phyloP scores from a whole-genome alignment of 2,113 vertebrate species.

The Sphyrna mokarran region DNA sequence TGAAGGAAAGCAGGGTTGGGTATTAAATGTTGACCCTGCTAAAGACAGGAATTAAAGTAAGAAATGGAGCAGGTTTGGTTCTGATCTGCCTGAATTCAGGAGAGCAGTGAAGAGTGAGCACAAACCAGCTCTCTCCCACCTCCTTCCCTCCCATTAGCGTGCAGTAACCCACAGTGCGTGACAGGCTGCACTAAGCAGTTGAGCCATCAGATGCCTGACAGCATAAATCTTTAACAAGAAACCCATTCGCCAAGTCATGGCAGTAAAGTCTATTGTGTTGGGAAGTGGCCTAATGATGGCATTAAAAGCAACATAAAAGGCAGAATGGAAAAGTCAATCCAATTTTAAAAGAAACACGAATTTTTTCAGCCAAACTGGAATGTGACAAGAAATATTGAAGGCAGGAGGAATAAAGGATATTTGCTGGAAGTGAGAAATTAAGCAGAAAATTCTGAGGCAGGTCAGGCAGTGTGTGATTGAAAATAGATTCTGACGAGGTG shows the following conservation, averaged over 20 bases:
- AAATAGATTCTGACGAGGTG: not conserved
- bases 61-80: too few relatives aligned
- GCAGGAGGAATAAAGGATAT: not conserved
- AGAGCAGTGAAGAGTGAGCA: too few relatives aligned
- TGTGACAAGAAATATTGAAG: not conserved
- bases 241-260: not conserved
- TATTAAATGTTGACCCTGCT: too few relatives aligned
- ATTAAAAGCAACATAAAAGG: not conserved
- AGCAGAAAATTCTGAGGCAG: not conserved
- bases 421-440: not conserved
- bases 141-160: too few relatives aligned
- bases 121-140: too few relatives aligned
- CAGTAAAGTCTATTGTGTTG: not conserved
- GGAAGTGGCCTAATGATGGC: not conserved
- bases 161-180: too few relatives aligned
- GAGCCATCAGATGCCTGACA: not conserved
- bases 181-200: not conserved
- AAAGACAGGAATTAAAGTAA: too few relatives aligned
- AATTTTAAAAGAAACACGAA: not conserved
- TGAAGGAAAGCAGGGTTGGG: too few relatives aligned
- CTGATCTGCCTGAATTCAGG: too few relatives aligned
- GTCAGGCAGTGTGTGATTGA: not conserved
- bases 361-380: not conserved
- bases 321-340: not conserved
- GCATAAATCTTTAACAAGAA: not conserved